Evolutionary conservation across 2,113 vertebrate genomes (phyloP).

Genomic region (Myiagra hebetior): DNA sequence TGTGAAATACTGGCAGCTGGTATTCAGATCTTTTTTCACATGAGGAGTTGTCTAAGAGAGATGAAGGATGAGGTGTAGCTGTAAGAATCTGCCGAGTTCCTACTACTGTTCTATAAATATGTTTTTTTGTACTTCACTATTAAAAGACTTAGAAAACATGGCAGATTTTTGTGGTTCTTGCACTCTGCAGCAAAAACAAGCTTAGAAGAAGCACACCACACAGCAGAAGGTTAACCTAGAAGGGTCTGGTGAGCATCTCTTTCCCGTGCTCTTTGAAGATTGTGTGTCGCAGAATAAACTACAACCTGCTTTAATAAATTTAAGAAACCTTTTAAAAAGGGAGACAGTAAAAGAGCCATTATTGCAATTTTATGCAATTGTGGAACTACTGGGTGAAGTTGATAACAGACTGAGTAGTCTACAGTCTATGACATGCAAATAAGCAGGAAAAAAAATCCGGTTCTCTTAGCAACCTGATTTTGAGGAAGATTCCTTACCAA

Average conservation of each 20-base stretch:
- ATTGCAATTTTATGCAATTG: not conserved
- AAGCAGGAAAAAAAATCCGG: not conserved
- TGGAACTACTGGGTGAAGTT: not conserved
- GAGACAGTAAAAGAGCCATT: not conserved
- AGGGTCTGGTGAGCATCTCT: not conserved
- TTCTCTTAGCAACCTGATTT: not conserved
- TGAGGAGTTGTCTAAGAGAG: not conserved
- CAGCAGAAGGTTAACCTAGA: not conserved
- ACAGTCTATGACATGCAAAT: not conserved
- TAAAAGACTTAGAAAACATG: not conserved
- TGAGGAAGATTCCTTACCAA: not conserved
- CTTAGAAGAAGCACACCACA: fast-evolving
- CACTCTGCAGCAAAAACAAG: not conserved
- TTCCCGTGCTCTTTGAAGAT: not conserved
- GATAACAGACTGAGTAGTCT: not conserved
- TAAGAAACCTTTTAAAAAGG: not conserved
- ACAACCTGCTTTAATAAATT: not conserved
- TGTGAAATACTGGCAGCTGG: not conserved
- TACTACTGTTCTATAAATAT: not conserved
- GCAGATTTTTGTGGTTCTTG: not conserved
- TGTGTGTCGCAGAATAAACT: not conserved
- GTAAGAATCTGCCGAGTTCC: not conserved
- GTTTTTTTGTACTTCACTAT: not conserved
- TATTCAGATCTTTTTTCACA: not conserved
- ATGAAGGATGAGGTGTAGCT: not conserved